A percentile compares a stretch with the other conserved stretches of the same genome.
Conservation (phyloP, 2,888 invertebrate genomes). For the Cantharis rufa region DNA sequence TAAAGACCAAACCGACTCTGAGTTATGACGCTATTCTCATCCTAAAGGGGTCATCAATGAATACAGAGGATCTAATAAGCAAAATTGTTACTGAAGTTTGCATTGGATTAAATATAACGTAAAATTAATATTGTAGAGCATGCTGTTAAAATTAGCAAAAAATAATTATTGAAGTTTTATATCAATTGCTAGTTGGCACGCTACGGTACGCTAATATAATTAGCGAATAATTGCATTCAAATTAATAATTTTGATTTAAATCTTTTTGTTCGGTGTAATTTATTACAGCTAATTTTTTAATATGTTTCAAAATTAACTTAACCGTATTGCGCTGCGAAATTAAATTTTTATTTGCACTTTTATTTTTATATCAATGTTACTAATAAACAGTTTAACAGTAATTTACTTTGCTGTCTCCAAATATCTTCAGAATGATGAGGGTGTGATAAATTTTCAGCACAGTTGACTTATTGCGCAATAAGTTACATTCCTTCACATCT, state of each 20-base stretch:
- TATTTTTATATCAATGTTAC: neutral
- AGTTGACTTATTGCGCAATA: constrained; percentile 19
- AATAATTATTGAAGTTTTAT: constrained; percentile 4
- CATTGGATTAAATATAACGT: constrained; percentile 19
- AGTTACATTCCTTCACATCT: constrained; percentile 20
- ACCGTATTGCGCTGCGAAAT: neutral
- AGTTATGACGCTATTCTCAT: constrained; percentile 21
- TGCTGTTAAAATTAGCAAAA: neutral
- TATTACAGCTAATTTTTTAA: neutral
- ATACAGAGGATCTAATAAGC: constrained; percentile 27
- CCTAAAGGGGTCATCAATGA: constrained; percentile 24
- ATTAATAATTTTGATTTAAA: constrained; percentile 3
- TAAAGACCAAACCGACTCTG: constrained; percentile 20
- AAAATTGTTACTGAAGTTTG: constrained; percentile 21
- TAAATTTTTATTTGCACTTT: neutral
- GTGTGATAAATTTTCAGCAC: constrained; percentile 3
- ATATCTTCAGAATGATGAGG: neutral
- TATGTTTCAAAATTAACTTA: neutral
- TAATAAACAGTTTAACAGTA: neutral
- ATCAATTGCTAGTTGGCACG: constrained; percentile 1
- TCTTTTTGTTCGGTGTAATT: neutral
- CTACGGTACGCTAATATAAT: constrained; percentile 6
- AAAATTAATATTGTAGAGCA: neutral
- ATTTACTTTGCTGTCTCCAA: neutral
- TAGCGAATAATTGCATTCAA: constrained; percentile 13